Percentiles rank a stretch among this genome's conserved stretches.
phyloP scores from a whole-genome alignment of 1,140 invertebrate genomes.

The Saxidomus purpurata region DNA sequence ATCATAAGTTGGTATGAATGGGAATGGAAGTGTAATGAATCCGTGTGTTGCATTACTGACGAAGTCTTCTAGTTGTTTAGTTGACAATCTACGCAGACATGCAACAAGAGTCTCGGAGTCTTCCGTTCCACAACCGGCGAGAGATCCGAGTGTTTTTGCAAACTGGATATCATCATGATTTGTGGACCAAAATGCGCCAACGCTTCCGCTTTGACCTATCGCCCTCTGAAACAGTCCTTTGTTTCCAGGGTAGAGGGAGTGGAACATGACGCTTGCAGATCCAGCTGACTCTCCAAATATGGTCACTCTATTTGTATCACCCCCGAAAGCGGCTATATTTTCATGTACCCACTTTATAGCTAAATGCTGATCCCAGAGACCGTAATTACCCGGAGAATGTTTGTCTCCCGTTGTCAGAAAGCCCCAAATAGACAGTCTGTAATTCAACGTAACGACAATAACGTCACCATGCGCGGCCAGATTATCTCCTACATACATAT shows the following conservation, averaged over 20 bases:
- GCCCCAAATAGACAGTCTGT: slow-evolving; percentile 92
- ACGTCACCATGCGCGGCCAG: slow-evolving; percentile 92
- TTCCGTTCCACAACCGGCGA: not conserved
- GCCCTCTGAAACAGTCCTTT: slow-evolving; percentile 67
- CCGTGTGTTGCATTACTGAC: not conserved
- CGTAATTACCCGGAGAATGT: slow-evolving; percentile 77
- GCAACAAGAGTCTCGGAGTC: not conserved
- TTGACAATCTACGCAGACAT: slow-evolving; percentile 27
- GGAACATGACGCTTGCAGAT: slow-evolving; percentile 36
- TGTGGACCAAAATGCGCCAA: not conserved
- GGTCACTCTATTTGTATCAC: slow-evolving; percentile 90
- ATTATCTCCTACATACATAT: slow-evolving; percentile 95
- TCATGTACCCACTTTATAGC: slow-evolving; percentile 91
- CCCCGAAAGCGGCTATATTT: slow-evolving; percentile 92
- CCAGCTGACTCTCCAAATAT: slow-evolving; percentile 96
- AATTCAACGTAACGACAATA: slow-evolving; percentile 91
- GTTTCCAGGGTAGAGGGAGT: slow-evolving; percentile 47
- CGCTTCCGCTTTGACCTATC: slow-evolving; percentile 56
- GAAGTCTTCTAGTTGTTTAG: not conserved
- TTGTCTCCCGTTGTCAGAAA: slow-evolving; percentile 89
- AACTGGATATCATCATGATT: not conserved
- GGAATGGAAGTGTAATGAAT: not conserved
- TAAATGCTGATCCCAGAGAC: slow-evolving; percentile 89
- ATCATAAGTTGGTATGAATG: slow-evolving; percentile 39
- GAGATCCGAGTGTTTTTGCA: not conserved